Evolutionary conservation across 2,888 invertebrate genomes (phyloP), one percentile per base, ranked within the genome.

Genomic region (Podotricha telesiphe): DNA sequence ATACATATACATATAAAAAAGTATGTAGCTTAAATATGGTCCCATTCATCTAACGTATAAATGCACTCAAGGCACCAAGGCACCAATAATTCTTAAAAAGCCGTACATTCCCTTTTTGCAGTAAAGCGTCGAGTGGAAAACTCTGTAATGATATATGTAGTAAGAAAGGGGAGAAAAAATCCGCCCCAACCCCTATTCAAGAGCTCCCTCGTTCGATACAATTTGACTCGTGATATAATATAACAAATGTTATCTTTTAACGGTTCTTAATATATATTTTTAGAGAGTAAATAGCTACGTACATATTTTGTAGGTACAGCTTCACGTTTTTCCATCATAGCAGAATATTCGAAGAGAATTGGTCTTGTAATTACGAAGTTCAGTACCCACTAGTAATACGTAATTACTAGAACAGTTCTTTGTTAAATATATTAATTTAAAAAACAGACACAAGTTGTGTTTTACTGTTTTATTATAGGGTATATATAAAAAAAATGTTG

Each of bases 51-150:
- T 68, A 59, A 47, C 48, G 71, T 69, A 72, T 72, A 75, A 69
- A 73, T 75, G 68, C 69, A 65, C 69, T 48, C 67, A 65, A 74
- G 73, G 70, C 73, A 67, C 74, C 73, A 68, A 73, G 74, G 75
- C 75, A 74, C 71, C 76, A 78, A 78, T 78, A 77, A 77, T 77
- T 78, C 76, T 74, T 73, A 73, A 77, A 76, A 76, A 74, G 74
- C 73, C 71, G 74, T 78, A 72, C 75, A 70, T 72, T 75, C 71
- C 73, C 71, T 79, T 77, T 77, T 77, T 74, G 63, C 69, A 68
- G 79, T 67, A 76, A 77, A 78, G 76, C 75, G 72, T 73, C 72
- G 75, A 77, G 74, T 76, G 74, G 69, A 73, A 73, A 78, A 76
- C 72, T 76, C 75, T 68, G 67, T 70, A 66, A 67, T 71, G 78